Conservation (phyloP, 2,888 invertebrate genomes). For the Leucozona laternaria region DNA sequence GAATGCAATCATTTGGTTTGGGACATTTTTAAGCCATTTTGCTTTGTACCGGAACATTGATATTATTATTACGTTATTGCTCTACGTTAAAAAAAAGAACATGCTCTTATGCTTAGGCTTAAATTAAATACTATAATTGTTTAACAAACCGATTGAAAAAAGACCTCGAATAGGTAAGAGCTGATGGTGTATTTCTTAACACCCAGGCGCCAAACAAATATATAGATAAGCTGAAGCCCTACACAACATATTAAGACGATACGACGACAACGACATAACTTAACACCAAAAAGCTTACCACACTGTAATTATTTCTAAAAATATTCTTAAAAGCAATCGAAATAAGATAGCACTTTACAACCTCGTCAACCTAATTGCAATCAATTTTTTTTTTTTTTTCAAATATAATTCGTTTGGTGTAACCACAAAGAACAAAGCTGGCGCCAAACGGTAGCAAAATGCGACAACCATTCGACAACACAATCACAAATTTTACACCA, state of each 20-base stretch:
- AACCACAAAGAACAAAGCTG: slow-evolving; percentile 66
- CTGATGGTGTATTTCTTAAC: slow-evolving; percentile 5
- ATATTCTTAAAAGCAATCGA: slow-evolving; percentile 33
- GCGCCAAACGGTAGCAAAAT: slow-evolving; percentile 56
- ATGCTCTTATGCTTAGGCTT: not conserved
- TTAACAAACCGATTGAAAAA: slow-evolving; percentile 17
- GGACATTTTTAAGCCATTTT: too few species aligned
- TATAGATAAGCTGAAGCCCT: slow-evolving; percentile 18
- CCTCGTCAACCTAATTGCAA: slow-evolving; percentile 61
- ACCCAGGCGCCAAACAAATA: slow-evolving; percentile 22
- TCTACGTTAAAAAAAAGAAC: not conserved
- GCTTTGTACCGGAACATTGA: too few species aligned
- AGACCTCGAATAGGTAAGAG: not conserved
- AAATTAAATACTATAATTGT: slow-evolving; percentile 5
- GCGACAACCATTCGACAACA: slow-evolving; percentile 47
- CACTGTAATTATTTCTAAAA: slow-evolving; percentile 41
- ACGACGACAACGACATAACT: slow-evolving; percentile 29
- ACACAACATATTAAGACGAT: not conserved
- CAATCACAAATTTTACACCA: slow-evolving; percentile 31
- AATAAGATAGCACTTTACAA: slow-evolving; percentile 56
- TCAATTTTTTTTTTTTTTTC: slow-evolving; percentile 35
- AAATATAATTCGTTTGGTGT: slow-evolving; percentile 18
- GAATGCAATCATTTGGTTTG: too few species aligned
- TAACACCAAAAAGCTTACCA: slow-evolving; percentile 42
- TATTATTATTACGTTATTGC: too few species aligned